Evolutionary conservation across 2,113 vertebrate genomes (phyloP).

Genomic region (Todiramphus saurophagus): DNA sequence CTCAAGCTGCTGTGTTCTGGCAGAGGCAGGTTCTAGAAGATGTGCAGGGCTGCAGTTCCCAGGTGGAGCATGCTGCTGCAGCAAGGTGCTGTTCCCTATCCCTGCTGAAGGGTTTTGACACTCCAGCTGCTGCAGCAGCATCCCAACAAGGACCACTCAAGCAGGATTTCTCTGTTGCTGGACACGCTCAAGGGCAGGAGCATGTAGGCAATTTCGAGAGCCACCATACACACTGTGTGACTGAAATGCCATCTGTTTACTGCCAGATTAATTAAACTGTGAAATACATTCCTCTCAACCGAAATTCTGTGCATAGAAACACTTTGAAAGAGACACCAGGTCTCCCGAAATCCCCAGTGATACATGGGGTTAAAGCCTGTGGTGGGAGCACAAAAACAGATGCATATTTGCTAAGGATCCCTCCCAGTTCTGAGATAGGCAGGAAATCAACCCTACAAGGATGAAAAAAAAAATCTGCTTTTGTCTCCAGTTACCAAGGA

Average conservation of each 20-base stretch:
- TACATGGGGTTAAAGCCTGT: neutral
- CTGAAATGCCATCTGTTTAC: neutral
- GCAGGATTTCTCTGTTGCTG: neutral
- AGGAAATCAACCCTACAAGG: slow-evolving; percentile 43
- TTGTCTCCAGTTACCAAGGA: slow-evolving; percentile 75
- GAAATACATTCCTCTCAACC: neutral
- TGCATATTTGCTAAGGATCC: neutral
- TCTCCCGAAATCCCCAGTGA: neutral
- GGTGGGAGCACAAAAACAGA: neutral
- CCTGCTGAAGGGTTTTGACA: neutral
- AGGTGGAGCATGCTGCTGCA: neutral
- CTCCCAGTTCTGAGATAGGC: neutral
- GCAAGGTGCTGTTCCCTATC: neutral
- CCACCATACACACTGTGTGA: neutral
- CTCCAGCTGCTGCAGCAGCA: neutral
- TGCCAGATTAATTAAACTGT: neutral
- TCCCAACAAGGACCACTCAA: neutral
- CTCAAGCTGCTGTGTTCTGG: neutral
- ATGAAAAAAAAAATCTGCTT: slow-evolving; percentile 62
- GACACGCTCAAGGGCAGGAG: neutral
- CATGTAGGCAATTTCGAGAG: rapidly evolving
- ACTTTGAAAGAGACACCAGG: neutral
- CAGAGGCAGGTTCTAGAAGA: neutral
- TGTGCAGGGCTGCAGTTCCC: neutral
- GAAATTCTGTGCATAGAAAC: neutral